Base-by-base conservation (phyloP, 92 coral and sea anemone species). In the Nematostella vectensis region DNA sequence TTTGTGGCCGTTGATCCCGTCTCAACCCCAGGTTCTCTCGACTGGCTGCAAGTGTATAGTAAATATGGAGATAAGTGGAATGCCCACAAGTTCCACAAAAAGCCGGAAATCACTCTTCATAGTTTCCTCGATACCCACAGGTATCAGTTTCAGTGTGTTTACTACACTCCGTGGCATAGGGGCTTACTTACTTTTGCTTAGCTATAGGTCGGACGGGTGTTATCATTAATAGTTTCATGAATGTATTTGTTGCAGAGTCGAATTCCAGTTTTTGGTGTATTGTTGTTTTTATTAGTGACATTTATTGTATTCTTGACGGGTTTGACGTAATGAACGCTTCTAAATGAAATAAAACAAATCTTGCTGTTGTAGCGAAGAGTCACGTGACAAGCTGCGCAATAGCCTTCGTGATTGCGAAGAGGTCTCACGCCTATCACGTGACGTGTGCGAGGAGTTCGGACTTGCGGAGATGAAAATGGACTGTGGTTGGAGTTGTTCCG, bases 41-140 rank as follows among this genome's bases (percentile, higher is more conserved):
- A 76, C 65, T 81, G 88, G 91, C 73, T 75, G 9, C 75, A 87
- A 53, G 81, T 70, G 15, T 69, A 73, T 54, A 47, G 72, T 36
- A 78, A 76, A 69, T 81, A 71, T 33, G 79, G 77, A 1, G 74
- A 80, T 48, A 70, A 65, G 8, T 51, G 68, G 33, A 62, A 54
- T 27, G 50, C 67, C 1, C 61, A 40, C 21, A 59, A 70, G 19
- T 76, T 72, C 63, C 62, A 72, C 16, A 50, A 65, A 49, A 64
- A 69, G 50, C 58, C 70, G 13, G 53, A 68, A 54, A 44, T 49
- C 17, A 67, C 67, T 11, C 52, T 83, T 23, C 66, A 64, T 25
- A 68, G 69, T 24, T 77, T 79, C 53, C 51, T 83, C 0, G 44
- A 59, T 56, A 62, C 72, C 52, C 68, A 83, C 64, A 56, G 51